Evolutionary conservation across 2,113 vertebrate genomes (phyloP).

Genomic region (Tor tambroides): DNA sequence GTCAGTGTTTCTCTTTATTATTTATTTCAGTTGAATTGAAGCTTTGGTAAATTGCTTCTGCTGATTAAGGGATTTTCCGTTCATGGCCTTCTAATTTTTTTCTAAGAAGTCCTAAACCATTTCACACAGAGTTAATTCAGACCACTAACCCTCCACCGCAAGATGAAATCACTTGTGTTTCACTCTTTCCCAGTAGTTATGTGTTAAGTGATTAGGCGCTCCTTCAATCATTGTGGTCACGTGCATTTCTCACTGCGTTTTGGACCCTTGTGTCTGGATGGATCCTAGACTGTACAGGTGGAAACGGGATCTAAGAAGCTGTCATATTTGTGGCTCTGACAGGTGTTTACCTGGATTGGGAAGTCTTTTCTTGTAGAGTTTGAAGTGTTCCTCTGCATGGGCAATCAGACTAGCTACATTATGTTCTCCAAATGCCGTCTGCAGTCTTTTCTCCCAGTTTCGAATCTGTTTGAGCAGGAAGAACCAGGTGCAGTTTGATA

Average conservation of each 20-base stretch:
- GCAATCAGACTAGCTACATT: constrained; percentile 61
- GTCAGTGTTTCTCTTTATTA: no score
- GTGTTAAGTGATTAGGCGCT: no score
- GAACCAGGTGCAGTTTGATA: neutral
- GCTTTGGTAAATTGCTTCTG: no score
- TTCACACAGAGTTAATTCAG: no score
- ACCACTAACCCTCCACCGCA: neutral
- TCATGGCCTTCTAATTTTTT: no score
- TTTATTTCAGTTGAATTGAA: no score
- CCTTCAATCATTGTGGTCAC: no score
- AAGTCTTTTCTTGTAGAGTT: constrained; percentile 62
- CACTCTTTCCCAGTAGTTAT: neutral
- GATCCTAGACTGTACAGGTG: neutral
- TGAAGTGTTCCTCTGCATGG: constrained; percentile 62
- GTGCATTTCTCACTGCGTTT: no score
- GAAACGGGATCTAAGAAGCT: neutral
- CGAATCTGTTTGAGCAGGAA: constrained; percentile 54
- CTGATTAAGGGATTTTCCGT: no score
- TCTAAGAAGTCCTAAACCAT: no score
- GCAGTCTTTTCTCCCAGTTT: constrained; percentile 74
- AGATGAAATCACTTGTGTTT: no score
- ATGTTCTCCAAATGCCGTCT: constrained; percentile 53
- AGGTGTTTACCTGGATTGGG: constrained; percentile 51
- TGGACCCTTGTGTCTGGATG: neutral
- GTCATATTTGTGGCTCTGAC: neutral